These are phyloP conservation scores for Drepanosiphum platanoidis DNA, from an alignment of 2,888 invertebrate genomes.

Conservation along the genomic window DNA sequence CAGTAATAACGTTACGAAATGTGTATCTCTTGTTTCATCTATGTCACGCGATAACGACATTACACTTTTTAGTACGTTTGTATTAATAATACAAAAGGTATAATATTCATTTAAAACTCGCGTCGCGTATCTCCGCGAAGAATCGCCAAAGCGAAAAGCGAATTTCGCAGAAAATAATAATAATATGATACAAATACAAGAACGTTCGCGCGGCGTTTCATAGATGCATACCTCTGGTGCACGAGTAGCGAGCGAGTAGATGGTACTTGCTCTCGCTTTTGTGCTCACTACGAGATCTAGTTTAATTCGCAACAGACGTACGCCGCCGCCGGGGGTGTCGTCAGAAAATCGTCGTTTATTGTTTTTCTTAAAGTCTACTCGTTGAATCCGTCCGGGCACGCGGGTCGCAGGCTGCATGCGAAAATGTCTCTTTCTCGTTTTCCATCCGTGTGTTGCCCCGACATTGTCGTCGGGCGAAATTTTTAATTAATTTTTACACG, in stretches of 20 bases:
- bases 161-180: conserved; percentile 7
- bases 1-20: conserved; percentile 47
- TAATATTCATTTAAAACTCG: conserved; percentile 19
- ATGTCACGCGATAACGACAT: conserved; percentile 48
- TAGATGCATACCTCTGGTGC: background rate
- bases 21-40: conserved; percentile 43
- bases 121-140: background rate
- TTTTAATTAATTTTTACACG: too few relatives aligned
- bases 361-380: too few relatives aligned
- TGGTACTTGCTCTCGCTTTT: background rate
- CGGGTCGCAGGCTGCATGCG: too few relatives aligned
- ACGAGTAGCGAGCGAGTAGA: background rate
- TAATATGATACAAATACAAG: conserved; percentile 9
- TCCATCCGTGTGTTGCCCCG: too few relatives aligned
- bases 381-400: too few relatives aligned
- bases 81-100: conserved; percentile 31
- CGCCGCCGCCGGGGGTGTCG: too few relatives aligned
- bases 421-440: too few relatives aligned
- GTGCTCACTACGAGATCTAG: background rate
- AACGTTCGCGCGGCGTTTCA: background rate
- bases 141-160: conserved; percentile 17
- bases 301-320: too few relatives aligned
- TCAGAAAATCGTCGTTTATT: too few relatives aligned
- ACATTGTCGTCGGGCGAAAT: too few relatives aligned
- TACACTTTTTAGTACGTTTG: conserved; percentile 39